These are phyloP conservation scores for Pterobdella sp. DNA, from an alignment of 2,888 invertebrate species.

Conservation along the genomic window DNA sequence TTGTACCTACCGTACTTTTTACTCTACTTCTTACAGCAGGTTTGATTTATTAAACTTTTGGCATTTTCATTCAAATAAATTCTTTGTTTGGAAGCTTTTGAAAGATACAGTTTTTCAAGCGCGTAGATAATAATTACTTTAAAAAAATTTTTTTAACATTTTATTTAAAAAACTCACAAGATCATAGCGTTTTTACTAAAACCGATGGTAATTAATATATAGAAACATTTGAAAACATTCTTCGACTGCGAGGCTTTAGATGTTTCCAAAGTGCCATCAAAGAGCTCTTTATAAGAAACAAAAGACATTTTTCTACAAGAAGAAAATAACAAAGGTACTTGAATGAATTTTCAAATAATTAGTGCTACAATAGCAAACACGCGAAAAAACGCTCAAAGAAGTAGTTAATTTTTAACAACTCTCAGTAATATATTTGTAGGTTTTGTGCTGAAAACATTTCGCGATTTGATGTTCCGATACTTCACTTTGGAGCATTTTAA, in stretches of 20 bases:
- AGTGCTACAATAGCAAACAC: neutral
- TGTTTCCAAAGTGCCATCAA: neutral
- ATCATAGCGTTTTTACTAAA: neutral
- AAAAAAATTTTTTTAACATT: no score
- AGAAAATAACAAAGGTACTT: neutral
- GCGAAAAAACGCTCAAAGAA: neutral
- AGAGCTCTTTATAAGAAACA: neutral
- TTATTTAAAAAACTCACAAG: no score
- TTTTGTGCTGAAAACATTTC: no score
- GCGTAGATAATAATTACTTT: no score
- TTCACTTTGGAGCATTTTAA: no score
- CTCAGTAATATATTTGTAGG: neutral
- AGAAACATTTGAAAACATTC: neutral
- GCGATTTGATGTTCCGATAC: no score
- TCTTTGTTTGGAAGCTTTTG: no score
- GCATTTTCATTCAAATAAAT: no score
- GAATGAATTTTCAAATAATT: neutral
- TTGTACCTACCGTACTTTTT: no score
- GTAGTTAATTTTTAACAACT: neutral
- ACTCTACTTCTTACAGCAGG: no score
- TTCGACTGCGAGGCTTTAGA: neutral
- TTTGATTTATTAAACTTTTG: no score
- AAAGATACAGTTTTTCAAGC: no score
- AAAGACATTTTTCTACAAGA: neutral
- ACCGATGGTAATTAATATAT: neutral